Conservation (phyloP, 1,140 invertebrate species). For the Bombus pyrosoma region DNA sequence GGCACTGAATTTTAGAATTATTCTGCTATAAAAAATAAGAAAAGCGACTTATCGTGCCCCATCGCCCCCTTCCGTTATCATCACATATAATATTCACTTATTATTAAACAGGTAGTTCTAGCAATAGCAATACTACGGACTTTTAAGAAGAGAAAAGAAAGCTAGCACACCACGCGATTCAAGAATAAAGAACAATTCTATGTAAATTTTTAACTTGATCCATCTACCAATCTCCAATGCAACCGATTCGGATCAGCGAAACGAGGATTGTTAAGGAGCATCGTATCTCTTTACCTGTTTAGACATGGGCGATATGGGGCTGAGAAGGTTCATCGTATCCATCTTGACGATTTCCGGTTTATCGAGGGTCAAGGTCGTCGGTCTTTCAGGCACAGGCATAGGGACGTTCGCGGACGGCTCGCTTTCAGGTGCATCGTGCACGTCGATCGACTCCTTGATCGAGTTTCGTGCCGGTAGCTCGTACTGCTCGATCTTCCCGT, state of each 20-base stretch:
- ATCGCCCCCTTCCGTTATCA: too few species aligned
- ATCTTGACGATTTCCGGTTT: conserved; percentile 47
- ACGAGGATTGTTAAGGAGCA: too few species aligned
- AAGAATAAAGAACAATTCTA: background rate
- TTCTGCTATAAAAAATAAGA: too few species aligned
- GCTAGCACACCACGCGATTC: background rate
- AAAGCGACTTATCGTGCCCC: too few species aligned
- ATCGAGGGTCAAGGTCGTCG: conserved; percentile 57
- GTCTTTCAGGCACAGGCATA: conserved; percentile 50
- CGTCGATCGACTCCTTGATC: conserved; percentile 48
- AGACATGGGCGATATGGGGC: conserved; percentile 72
- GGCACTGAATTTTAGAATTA: too few species aligned
- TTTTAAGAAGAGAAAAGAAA: background rate
- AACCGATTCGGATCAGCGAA: background rate
- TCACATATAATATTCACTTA: too few species aligned
- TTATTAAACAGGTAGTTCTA: background rate
- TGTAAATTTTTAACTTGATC: background rate
- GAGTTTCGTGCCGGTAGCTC: conserved; percentile 31
- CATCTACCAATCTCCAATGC: background rate
- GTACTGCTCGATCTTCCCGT: conserved; percentile 35
- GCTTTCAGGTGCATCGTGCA: conserved; percentile 45
- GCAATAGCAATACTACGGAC: too few species aligned
- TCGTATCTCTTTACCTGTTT: conserved; percentile 71
- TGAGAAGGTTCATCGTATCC: conserved; percentile 64
- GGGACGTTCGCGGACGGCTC: conserved; percentile 13